Percentiles rank a stretch among this genome's conserved stretches.
Evolutionary conservation across 2,888 invertebrate species (phyloP).

Genomic region (Deilephila elpenor): DNA sequence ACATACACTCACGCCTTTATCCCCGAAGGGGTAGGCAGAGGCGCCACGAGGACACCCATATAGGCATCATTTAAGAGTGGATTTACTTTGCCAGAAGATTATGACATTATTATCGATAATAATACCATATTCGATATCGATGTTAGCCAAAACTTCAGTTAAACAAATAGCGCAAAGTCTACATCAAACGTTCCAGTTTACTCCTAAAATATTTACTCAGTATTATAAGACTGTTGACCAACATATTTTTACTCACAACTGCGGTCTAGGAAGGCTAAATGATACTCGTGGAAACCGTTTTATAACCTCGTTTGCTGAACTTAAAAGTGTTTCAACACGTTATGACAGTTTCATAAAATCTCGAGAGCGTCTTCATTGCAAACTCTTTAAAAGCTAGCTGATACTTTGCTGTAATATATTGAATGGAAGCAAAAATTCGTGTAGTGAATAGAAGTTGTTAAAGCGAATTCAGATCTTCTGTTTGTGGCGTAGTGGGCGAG

Average conservation of each 20-base stretch:
- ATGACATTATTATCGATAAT: no score
- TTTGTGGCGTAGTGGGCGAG: neutral
- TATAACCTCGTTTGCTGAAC: constrained; percentile 8
- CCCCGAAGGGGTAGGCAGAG: no score
- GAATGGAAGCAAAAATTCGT: neutral
- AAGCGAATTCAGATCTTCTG: neutral
- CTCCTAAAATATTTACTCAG: neutral
- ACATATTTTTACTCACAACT: neutral
- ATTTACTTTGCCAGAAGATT: no score
- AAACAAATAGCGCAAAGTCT: neutral
- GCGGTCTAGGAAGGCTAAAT: neutral
- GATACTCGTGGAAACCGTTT: neutral
- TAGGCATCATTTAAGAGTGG: no score
- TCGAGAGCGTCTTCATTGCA: neutral
- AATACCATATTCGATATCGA: no score
- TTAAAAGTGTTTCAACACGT: constrained; percentile 12
- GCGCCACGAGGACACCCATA: no score
- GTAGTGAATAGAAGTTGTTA: neutral
- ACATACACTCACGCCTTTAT: no score
- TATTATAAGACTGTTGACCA: neutral
- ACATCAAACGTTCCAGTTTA: neutral
- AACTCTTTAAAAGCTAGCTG: neutral
- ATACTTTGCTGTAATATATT: neutral
- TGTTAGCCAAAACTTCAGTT: no score
- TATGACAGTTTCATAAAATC: neutral